Percentiles rank a stretch among this genome's conserved stretches.
Evolutionary conservation across 2,113 vertebrate species (phyloP).

Genomic region (Carlito syrichta): DNA sequence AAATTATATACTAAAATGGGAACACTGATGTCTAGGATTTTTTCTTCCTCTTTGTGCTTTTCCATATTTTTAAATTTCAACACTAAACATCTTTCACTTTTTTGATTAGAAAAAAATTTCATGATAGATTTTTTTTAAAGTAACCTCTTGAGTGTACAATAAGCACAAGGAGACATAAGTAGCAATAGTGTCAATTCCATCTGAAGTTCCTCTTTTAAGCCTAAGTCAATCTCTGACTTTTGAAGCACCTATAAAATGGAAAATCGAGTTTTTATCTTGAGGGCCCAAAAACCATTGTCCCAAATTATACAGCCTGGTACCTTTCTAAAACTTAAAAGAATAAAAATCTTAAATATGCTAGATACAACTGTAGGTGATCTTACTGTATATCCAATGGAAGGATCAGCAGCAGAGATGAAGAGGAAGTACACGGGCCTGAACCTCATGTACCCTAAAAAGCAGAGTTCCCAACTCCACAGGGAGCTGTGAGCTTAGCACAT

Average conservation of each 20-base stretch:
- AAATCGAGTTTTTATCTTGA: neutral
- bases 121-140: neutral
- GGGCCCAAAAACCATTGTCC: neutral
- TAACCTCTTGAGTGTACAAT: neutral
- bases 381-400: neutral
- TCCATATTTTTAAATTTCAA: neutral
- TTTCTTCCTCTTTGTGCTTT: neutral
- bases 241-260: neutral
- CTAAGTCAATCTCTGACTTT: neutral
- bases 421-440: neutral
- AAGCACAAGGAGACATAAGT: neutral
- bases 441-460: neutral
- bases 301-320: neutral
- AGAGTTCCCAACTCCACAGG: neutral
- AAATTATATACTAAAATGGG: neutral
- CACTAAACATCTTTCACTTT: neutral
- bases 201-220: neutral
- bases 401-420: too few relatives aligned
- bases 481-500: rapidly evolving
- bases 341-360: neutral
- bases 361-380: neutral
- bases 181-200: too few relatives aligned
- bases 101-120: neutral
- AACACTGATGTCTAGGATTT: neutral
- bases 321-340: neutral